These are phyloP conservation scores for Scaptomyza montana DNA, from an alignment of 1,140 invertebrate genomes.

Conservation along the genomic window DNA sequence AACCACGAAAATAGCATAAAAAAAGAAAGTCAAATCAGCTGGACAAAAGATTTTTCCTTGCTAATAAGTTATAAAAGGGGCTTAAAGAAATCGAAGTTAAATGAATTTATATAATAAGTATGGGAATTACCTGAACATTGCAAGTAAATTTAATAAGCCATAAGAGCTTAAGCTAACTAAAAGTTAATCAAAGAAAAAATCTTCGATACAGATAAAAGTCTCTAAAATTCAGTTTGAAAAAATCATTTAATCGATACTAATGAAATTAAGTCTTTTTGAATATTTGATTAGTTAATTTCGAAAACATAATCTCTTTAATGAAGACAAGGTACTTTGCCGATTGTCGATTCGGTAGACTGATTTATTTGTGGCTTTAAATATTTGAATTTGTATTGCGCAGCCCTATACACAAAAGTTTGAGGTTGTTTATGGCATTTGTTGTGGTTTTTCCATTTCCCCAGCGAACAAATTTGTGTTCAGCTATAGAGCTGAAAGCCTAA, in stretches of 20 bases:
- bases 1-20: conserved; percentile 26
- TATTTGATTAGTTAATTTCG: neutral
- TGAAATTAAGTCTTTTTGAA: too few relatives aligned
- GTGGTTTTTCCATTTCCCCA: conserved; percentile 13
- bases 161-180: neutral
- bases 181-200: too few relatives aligned
- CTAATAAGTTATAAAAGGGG: conserved; percentile 12
- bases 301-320: neutral
- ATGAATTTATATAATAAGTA: conserved; percentile 13
- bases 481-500: neutral
- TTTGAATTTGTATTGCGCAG: conserved; percentile 5
- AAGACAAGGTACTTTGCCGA: neutral
- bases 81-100: conserved; percentile 15
- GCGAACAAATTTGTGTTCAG: conserved; percentile 2
- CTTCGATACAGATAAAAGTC: too few relatives aligned
- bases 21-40: neutral
- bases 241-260: too few relatives aligned
- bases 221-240: too few relatives aligned
- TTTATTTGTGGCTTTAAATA: conserved; percentile 30
- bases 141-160: neutral
- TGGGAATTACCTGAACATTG: conserved; percentile 39
- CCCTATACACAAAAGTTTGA: conserved; percentile 1
- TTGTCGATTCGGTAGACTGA: conserved; percentile 12
- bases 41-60: conserved; percentile 23
- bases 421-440: conserved; percentile 37